Percentiles rank a stretch among this genome's conserved stretches.
Conservation (phyloP, 2,888 invertebrate species). For the Diaperis boleti region DNA sequence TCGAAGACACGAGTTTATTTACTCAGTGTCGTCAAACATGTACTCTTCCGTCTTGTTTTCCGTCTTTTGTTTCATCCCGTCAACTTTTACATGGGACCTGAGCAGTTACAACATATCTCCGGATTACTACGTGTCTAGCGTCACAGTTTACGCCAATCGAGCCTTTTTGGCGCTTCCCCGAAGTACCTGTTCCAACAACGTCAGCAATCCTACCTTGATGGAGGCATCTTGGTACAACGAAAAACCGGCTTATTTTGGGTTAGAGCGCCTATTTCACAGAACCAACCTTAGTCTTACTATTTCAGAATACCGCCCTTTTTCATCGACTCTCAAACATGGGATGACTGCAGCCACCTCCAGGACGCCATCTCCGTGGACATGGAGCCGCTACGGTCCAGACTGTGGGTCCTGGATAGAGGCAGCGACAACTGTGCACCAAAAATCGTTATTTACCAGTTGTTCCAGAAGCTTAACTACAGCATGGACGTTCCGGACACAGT, state of each 20-base stretch:
- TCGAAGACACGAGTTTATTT: too few relatives aligned
- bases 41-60: too few relatives aligned
- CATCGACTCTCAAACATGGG: conserved; percentile 46
- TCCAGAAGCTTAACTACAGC: conserved; percentile 52
- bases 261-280: background rate
- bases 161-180: conserved; percentile 65
- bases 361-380: conserved; percentile 63
- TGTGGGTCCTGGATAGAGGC: conserved; percentile 67
- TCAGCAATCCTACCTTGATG: conserved; percentile 60
- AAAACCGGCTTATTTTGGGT: conserved; percentile 20
- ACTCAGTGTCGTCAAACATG: too few relatives aligned
- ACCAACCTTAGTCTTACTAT: background rate
- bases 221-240: conserved; percentile 54
- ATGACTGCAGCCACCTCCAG: conserved; percentile 60
- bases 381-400: conserved; percentile 61
- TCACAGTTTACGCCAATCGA: conserved; percentile 63
- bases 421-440: conserved; percentile 62
- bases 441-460: conserved; percentile 64
- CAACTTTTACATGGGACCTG: conserved; percentile 8
- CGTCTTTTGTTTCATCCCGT: background rate
- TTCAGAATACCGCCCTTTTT: conserved; percentile 31
- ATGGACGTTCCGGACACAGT: conserved; percentile 46
- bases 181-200: conserved; percentile 55
- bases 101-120: conserved; percentile 48
- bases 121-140: conserved; percentile 60